A percentile compares a stretch with the other conserved stretches of the same genome.
These are phyloP conservation scores for Orthosia cruda DNA, from an alignment of 2,888 invertebrate genomes.

Conservation along the genomic window DNA sequence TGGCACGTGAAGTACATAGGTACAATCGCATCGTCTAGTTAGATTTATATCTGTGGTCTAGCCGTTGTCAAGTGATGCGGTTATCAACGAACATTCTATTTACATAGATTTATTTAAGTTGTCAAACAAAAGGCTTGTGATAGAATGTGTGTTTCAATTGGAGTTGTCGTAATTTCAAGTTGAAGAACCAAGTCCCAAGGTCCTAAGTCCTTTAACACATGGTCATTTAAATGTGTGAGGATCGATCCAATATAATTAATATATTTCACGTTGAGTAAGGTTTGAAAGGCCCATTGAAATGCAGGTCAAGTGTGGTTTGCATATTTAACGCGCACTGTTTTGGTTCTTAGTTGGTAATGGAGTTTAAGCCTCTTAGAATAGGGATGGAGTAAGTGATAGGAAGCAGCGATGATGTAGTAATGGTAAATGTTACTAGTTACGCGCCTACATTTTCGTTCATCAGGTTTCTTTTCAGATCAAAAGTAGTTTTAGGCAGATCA, in stretches of 20 bases:
- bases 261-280: conserved; percentile 54
- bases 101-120: no score
- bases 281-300: conserved; percentile 69
- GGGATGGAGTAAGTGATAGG: conserved; percentile 42
- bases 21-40: no score
- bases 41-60: no score
- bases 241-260: conserved; percentile 44
- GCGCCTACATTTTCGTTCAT: no score
- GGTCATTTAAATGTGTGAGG: not conserved
- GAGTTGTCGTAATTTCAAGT: not conserved
- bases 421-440: not conserved
- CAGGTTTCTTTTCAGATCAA: no score
- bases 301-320: conserved; percentile 79
- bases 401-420: conserved; percentile 19
- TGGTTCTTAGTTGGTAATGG: conserved; percentile 79
- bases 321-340: conserved; percentile 79
- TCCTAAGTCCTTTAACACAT: not conserved
- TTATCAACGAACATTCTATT: no score
- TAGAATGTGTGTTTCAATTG: not conserved
- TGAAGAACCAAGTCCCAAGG: not conserved
- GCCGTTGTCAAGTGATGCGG: no score
- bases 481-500: no score
- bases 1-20: no score
- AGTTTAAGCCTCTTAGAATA: conserved; percentile 76
- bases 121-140: no score